Conservation (phyloP, 1,140 invertebrate species). For the Nylanderia fulva region DNA sequence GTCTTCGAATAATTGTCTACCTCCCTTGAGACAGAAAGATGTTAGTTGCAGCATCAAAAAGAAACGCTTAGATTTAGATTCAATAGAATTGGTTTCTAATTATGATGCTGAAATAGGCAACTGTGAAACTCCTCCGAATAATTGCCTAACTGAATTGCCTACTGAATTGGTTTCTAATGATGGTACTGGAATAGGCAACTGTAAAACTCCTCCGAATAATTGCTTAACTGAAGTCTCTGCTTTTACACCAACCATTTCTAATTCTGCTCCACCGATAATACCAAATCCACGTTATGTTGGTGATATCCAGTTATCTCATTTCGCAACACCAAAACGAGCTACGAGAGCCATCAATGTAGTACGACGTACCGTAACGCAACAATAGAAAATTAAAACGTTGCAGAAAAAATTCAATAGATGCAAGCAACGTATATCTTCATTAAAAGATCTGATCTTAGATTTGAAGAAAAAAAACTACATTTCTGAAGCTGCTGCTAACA, state of each 20-base stretch:
- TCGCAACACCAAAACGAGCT: conserved; percentile 2
- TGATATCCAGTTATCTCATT: neutral
- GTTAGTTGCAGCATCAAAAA: neutral
- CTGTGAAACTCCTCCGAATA: too few species aligned
- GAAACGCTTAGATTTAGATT: neutral
- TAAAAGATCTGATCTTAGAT: neutral
- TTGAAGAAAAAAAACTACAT: conserved; percentile 1
- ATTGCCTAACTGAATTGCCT: neutral
- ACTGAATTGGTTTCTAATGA: neutral
- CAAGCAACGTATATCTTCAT: neutral
- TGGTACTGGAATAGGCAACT: neutral
- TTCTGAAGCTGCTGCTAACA: neutral
- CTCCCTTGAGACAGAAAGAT: neutral
- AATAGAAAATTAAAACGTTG: neutral
- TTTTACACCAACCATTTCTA: neutral
- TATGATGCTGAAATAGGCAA: neutral
- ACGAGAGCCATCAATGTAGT: neutral
- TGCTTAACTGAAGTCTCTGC: neutral
- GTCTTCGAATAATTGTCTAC: neutral
- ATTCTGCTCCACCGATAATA: neutral
- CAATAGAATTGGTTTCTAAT: too few species aligned
- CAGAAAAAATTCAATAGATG: neutral
- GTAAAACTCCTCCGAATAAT: too few species aligned
- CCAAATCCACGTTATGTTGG: conserved; percentile 14
- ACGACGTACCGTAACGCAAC: neutral